Evolutionary conservation across 1,140 invertebrate genomes (phyloP), one percentile per base, ranked within the genome.

Genomic region (Diachasmimorpha longicaudata): DNA sequence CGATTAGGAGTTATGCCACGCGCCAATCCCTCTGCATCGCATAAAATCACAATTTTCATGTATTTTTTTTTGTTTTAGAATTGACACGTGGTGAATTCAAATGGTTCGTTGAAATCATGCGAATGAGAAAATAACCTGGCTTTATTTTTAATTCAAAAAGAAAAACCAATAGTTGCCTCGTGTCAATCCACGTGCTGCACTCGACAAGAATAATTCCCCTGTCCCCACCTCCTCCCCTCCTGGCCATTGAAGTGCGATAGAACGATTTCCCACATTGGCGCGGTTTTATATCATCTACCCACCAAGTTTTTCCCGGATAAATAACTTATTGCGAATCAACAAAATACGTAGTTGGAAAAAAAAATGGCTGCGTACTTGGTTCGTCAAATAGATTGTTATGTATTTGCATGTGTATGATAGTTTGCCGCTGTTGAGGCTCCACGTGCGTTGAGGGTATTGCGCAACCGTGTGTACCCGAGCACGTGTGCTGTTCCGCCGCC

Each of bases 1-100:
- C 14, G 58, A 63, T 63, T 63, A 63, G 58, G 23, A 63, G 58
- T 63, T 63, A 23, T 25, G 58, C 58, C 58, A 63, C 58, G 58
- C 58, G 58, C 8, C 58, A 25, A 6, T 55, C 14, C n/a, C 8
- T 55, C 58, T 63, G 19, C 19, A 63, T 63, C 58, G 58, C 23
- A 25, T 63, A 31, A 63, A 63, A 63, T 63, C 3, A 63, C 23
- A 25, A 63, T 63, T 63, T 25, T 25, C 19, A 14, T 63, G 39
- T 42, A 6, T 42, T 42, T 42, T 42, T 42, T 42, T 42, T 42
- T 11, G 4, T 42, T 6, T 16, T 25, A 23, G 31, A 63, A 25
- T 2, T 31, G 19, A 63, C 55, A 58, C 58, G 19, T 25, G 5
- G 58, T 63, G 3, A 23, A 25, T 63, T 63, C 23, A 63, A 25